Percentiles rank a stretch among this genome's conserved stretches.
These are phyloP conservation scores for Poicephalus gulielmi DNA, from an alignment of 2,113 vertebrate species.

Conservation along the genomic window DNA sequence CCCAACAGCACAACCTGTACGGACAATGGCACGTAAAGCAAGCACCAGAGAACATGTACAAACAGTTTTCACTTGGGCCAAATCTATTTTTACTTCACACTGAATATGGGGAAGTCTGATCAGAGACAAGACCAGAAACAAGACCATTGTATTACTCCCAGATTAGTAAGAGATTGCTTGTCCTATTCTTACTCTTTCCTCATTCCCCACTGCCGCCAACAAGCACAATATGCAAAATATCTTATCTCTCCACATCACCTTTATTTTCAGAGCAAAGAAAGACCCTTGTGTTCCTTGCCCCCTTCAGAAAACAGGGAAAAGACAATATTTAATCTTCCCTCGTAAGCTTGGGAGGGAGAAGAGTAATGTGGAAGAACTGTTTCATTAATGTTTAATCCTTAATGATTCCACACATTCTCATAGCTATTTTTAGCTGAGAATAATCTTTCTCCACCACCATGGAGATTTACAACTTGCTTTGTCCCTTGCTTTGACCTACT, in stretches of 20 bases:
- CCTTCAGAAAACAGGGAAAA: background rate
- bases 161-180: background rate
- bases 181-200: background rate
- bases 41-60: fast-evolving
- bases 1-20: background rate
- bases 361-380: background rate
- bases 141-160: background rate
- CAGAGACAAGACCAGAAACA: background rate
- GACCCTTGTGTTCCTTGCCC: background rate
- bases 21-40: fast-evolving
- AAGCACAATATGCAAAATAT: background rate
- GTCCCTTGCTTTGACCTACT: background rate
- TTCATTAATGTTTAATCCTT: background rate
- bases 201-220: background rate
- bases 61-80: background rate
- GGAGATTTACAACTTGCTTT: background rate
- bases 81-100: background rate
- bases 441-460: background rate
- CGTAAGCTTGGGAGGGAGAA: background rate
- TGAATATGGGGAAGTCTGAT: background rate
- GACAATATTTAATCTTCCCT: background rate
- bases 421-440: background rate
- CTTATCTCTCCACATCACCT: background rate
- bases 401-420: background rate
- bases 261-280: background rate